A percentile compares a stretch with the other conserved stretches of the same genome.
Conservation (phyloP, 2,113 vertebrate species). For the Ifrita kowaldi region DNA sequence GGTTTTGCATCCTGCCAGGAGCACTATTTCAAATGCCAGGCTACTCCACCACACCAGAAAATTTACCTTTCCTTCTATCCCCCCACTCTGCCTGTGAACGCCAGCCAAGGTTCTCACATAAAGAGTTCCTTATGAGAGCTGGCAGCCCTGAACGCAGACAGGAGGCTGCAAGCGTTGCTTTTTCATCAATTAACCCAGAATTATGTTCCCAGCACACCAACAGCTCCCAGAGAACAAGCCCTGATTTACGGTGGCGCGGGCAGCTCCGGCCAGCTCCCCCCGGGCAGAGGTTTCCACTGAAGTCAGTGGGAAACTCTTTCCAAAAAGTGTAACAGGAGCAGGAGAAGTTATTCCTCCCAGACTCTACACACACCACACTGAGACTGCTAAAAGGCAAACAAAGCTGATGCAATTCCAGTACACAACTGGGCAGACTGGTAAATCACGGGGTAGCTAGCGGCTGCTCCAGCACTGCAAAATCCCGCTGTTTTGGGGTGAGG, state of each 20-base stretch:
- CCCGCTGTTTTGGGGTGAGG: neutral
- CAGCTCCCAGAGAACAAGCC: neutral
- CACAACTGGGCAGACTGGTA: neutral
- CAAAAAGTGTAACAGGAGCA: neutral
- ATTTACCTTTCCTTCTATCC: neutral
- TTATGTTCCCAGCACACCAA: neutral
- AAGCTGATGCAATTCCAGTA: neutral
- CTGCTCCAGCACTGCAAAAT: fast-evolving
- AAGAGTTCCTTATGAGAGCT: conserved; percentile 38
- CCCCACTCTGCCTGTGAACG: neutral
- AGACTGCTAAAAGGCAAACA: neutral
- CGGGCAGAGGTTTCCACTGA: neutral
- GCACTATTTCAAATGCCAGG: neutral
- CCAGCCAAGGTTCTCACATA: neutral
- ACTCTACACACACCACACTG: neutral
- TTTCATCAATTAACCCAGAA: neutral
- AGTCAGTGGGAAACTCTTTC: conserved; percentile 5
- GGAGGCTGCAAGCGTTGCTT: neutral
- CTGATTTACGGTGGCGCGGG: neutral
- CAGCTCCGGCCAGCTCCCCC: fast-evolving
- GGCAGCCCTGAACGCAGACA: neutral
- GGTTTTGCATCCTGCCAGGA: neutral
- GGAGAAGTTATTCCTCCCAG: neutral
- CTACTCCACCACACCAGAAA: neutral
- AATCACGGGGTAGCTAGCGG: fast-evolving